Conservation (phyloP, 1,140 invertebrate genomes). For the Drosophila orena region DNA sequence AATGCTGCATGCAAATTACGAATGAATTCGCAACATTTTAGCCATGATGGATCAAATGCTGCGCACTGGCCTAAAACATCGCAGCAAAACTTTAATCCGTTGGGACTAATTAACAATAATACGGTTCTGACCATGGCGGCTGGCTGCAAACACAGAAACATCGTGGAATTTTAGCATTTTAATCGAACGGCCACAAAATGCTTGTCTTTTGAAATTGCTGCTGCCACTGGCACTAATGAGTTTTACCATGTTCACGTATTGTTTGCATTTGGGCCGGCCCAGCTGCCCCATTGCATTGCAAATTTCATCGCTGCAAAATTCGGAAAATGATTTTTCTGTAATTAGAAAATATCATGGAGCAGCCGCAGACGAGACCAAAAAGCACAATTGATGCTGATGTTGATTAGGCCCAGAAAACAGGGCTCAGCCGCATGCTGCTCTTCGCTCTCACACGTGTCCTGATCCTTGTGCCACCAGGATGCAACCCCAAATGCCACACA, state of each 20-base stretch:
- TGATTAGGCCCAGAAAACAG: constrained; percentile 52
- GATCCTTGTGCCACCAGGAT: background rate
- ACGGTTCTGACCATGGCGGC: constrained; percentile 17
- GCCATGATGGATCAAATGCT: constrained; percentile 23
- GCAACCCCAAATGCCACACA: constrained; percentile 5
- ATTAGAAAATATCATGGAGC: constrained; percentile 66
- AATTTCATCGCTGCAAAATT: constrained; percentile 43
- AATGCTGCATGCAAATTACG: constrained; percentile 43
- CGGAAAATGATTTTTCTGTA: constrained; percentile 62
- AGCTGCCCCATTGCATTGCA: constrained; percentile 27
- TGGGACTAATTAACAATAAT: constrained; percentile 59
- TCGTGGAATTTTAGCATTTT: constrained; percentile 11
- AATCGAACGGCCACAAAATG: constrained; percentile 9
- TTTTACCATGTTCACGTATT: constrained; percentile 71
- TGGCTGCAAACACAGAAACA: constrained; percentile 2
- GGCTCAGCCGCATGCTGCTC: constrained; percentile 1
- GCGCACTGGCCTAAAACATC: constrained; percentile 12
- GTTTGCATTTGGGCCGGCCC: constrained; percentile 46
- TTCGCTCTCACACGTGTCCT: constrained; percentile 2
- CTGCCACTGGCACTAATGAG: constrained; percentile 72
- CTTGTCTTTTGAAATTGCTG: constrained; percentile 26
- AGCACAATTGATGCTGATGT: constrained; percentile 71
- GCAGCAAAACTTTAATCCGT: constrained; percentile 13
- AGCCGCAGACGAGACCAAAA: constrained; percentile 32
- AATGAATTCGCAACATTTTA: constrained; percentile 28